These are phyloP conservation scores for Eutrigla gurnardus DNA, from an alignment of 2,797 vertebrate genomes.

Conservation along the genomic window DNA sequence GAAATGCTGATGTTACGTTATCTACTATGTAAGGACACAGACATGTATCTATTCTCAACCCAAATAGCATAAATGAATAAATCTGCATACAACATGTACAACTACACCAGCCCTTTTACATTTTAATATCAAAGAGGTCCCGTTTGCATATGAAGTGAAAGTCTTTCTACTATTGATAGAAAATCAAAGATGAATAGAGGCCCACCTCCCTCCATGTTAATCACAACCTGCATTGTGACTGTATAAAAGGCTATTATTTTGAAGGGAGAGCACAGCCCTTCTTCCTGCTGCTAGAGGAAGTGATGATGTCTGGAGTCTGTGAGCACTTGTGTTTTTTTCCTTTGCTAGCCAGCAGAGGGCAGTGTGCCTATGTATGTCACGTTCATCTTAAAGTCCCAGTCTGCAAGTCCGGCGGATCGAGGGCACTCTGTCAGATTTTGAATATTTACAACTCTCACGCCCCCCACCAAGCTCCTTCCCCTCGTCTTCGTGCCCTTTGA, in stretches of 20 bases:
- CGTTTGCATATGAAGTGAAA: constrained; percentile 45
- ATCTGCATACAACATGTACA: constrained; percentile 58
- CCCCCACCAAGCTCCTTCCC: no score
- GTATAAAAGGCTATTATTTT: not conserved
- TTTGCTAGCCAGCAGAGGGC: no score
- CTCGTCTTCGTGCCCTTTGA: no score
- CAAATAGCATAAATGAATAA: constrained; percentile 67
- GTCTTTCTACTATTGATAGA: constrained; percentile 25
- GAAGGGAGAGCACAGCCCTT: no score
- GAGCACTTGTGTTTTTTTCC: no score
- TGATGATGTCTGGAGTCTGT: no score
- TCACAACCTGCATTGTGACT: not conserved
- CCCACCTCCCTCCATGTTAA: not conserved
- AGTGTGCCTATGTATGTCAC: no score
- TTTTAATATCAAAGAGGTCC: constrained; percentile 37
- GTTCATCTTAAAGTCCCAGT: no score
- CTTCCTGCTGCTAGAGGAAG: no score
- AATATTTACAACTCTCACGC: no score
- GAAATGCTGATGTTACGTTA: constrained; percentile 58
- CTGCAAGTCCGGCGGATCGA: no score
- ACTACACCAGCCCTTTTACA: constrained; percentile 11
- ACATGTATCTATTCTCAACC: constrained; percentile 36
- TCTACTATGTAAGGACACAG: constrained; percentile 35
- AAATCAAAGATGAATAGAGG: constrained; percentile 36
- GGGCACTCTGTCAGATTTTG: no score